Conservation (phyloP, 2,888 invertebrate species). For the Hermaeophaga mercurialis region DNA sequence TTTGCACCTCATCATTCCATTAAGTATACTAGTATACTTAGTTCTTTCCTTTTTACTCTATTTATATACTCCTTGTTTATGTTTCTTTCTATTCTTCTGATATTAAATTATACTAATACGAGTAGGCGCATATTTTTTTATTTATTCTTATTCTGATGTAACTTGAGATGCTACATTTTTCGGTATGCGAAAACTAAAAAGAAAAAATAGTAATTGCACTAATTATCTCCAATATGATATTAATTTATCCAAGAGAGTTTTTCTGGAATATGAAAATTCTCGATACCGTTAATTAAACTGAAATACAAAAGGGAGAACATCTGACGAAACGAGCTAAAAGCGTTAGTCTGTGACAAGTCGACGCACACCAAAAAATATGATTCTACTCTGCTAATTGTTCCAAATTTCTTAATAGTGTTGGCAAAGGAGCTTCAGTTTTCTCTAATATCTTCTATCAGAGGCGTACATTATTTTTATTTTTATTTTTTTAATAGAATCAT, state of each 20-base stretch:
- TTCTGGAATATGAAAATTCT: constrained; percentile 9
- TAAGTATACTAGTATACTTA: too few species aligned
- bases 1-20: too few species aligned
- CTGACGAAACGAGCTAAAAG: constrained; percentile 15
- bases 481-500: too few species aligned
- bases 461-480: neutral
- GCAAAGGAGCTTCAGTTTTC: constrained; percentile 9
- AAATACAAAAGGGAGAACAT: constrained; percentile 14
- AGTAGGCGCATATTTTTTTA: too few species aligned
- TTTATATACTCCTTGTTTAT: too few species aligned
- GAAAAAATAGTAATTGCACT: too few species aligned
- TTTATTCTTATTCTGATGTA: too few species aligned
- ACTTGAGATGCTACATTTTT: too few species aligned
- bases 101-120: too few species aligned
- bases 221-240: neutral
- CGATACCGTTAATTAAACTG: constrained; percentile 7
- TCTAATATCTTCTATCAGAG: neutral
- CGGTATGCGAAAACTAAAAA: constrained; percentile 1
- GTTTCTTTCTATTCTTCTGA: too few species aligned
- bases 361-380: constrained; percentile 22
- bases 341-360: constrained; percentile 13
- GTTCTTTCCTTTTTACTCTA: too few species aligned
- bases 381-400: constrained; percentile 23
- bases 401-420: constrained; percentile 21
- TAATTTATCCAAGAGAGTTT: constrained; percentile 2